These are phyloP conservation scores for Plebejus melissa DNA, from an alignment of 2,888 invertebrate species.

Conservation along the genomic window DNA sequence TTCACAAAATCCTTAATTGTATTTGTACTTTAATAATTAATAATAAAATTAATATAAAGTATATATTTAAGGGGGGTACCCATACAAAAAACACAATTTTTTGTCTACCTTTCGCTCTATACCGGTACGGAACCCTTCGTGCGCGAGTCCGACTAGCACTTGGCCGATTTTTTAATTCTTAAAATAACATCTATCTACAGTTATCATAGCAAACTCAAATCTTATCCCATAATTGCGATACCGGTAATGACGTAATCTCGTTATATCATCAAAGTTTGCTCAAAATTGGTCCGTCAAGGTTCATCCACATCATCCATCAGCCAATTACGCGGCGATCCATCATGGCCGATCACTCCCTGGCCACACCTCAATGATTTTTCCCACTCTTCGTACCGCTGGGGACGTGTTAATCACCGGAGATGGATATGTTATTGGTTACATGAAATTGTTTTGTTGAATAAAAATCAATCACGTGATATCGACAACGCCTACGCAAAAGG, in stretches of 20 bases:
- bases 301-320: conserved; percentile 82
- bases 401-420: conserved; percentile 70
- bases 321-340: conserved; percentile 88
- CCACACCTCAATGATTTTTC: conserved; percentile 62
- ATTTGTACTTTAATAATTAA: too few relatives aligned
- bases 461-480: neutral
- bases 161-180: too few relatives aligned
- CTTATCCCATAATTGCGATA: neutral
- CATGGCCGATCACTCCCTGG: conserved; percentile 79
- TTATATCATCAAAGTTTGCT: conserved; percentile 26
- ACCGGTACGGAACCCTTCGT: too few relatives aligned
- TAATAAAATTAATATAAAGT: too few relatives aligned
- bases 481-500: neutral
- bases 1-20: too few relatives aligned
- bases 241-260: neutral
- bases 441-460: neutral
- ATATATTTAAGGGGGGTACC: too few relatives aligned
- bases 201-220: neutral
- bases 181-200: too few relatives aligned
- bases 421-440: conserved; percentile 31
- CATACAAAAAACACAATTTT: too few relatives aligned
- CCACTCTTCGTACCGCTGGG: conserved; percentile 57
- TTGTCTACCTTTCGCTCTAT: too few relatives aligned
- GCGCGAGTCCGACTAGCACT: too few relatives aligned
- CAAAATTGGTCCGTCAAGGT: conserved; percentile 24